Evolutionary conservation across 2,797 vertebrate species (phyloP).

Genomic region (Halcyon chelicuti): DNA sequence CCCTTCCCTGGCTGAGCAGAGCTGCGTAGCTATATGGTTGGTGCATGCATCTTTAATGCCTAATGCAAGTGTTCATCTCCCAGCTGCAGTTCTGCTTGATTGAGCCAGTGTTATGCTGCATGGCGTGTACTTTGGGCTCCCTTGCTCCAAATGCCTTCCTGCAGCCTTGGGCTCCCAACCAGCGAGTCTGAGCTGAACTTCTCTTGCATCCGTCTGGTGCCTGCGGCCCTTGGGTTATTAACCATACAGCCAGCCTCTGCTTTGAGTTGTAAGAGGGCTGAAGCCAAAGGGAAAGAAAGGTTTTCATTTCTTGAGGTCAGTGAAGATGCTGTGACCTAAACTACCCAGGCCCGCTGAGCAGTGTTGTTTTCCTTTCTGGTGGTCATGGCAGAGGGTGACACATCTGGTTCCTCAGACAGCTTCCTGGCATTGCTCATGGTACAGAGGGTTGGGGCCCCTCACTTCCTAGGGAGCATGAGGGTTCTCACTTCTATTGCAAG

Average conservation of each 20-base stretch:
- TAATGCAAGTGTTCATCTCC: neutral
- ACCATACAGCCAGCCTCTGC: neutral
- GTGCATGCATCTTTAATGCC: neutral
- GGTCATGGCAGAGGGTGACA: neutral
- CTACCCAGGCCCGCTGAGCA: neutral
- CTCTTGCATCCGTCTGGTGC: neutral
- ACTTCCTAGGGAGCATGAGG: neutral
- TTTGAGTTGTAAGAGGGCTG: neutral
- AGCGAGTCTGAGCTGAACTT: neutral
- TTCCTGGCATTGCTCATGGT: neutral
- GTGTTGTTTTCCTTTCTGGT: neutral
- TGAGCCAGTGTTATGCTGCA: neutral
- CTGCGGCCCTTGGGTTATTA: neutral
- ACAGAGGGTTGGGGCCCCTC: neutral
- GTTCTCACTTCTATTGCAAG: neutral
- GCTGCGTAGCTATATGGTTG: rapidly evolving
- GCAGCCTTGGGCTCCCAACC: neutral
- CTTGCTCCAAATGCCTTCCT: neutral
- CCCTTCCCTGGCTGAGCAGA: neutral
- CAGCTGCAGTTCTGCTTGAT: neutral
- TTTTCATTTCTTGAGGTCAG: neutral
- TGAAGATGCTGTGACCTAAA: neutral
- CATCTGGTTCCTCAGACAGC: neutral
- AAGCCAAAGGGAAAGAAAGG: neutral
- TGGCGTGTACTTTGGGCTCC: neutral